A percentile compares a stretch with the other conserved stretches of the same genome.
Evolutionary conservation across 2,113 vertebrate species (phyloP).

Genomic region (Bubalus kerabau): DNA sequence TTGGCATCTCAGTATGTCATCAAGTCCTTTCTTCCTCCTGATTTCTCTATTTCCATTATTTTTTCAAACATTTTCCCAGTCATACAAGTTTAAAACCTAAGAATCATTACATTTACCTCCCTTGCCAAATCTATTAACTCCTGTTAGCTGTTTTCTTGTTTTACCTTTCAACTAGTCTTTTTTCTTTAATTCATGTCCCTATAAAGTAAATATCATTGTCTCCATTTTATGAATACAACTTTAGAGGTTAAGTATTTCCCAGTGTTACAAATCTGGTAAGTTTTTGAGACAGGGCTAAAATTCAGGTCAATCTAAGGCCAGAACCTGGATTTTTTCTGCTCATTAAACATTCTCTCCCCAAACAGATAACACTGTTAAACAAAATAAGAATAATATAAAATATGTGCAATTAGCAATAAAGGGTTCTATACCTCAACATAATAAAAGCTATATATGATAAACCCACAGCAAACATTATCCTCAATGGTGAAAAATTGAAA

Average conservation of each 20-base stretch:
- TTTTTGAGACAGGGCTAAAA: not conserved
- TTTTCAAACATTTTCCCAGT: not conserved
- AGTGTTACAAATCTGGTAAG: not conserved
- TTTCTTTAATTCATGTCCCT: not conserved
- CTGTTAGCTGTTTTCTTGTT: not conserved
- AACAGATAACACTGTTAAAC: not conserved
- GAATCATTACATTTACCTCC: not conserved
- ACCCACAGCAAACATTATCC: not conserved
- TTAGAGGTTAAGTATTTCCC: not conserved
- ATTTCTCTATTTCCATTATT: not conserved
- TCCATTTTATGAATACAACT: not conserved
- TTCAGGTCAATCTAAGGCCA: not conserved
- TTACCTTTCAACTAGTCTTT: not conserved
- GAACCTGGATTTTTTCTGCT: not conserved
- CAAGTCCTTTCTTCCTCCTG: not conserved
- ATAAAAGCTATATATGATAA: not conserved
- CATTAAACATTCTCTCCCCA: not conserved
- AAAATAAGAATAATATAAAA: not conserved
- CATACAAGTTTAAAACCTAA: not conserved
- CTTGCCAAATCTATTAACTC: not conserved
- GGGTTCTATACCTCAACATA: not conserved
- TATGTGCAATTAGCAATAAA: not conserved
- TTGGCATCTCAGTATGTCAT: not conserved
- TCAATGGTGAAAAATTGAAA: not conserved
- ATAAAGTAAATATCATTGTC: not conserved